Evolutionary conservation across 2,797 vertebrate genomes (phyloP), one percentile per base, ranked within the genome.

Genomic region (Phoebastria nigripes): DNA sequence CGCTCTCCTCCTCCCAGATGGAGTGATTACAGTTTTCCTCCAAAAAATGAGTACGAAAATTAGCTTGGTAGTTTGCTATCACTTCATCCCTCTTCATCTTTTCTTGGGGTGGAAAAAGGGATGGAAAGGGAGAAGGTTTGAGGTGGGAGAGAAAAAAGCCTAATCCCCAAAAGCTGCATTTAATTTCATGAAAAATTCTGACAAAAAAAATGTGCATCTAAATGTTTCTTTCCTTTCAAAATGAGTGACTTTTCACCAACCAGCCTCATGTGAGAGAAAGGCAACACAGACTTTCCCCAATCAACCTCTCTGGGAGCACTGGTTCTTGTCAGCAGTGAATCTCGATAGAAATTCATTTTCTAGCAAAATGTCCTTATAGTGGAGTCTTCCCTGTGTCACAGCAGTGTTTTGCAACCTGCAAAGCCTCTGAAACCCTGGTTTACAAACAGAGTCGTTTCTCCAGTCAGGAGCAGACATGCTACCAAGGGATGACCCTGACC

Each of bases 1-100:
- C 77, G 15, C n/a, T 80, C 56, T 83, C 35, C 81, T 79, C 78
- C 84, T 87, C 89, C 84, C 82, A 91, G 85, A 82, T 78, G 56
- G 52, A 91, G 21, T 15, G 46, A 73, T 82, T 82, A 44, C 18
- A 25, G 73, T 49, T 82, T 79, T 70, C 26, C 29, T 42, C 17
- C 0, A 8, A 78, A 84, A 84, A 73, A 63, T 5, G 2, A 88
- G 52, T 62, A 62, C 1, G 9, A 69, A 86, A 87, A 84, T 69
- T 26, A 37, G n/a, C 61, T 51, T 51, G 28, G 46, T 58, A 56
- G 16, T 54, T 85, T 82, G 33, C 37, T 83, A 9, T 58, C 16
- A 4, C 8, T 14, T 77, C 51, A 76, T 26, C 14, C 20, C 9
- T 26, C 35, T 87, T 63, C 52, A 12, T 59, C 18, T 46, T 70